phyloP scores from a whole-genome alignment of 2,888 invertebrate genomes.

The Blera fallax region DNA sequence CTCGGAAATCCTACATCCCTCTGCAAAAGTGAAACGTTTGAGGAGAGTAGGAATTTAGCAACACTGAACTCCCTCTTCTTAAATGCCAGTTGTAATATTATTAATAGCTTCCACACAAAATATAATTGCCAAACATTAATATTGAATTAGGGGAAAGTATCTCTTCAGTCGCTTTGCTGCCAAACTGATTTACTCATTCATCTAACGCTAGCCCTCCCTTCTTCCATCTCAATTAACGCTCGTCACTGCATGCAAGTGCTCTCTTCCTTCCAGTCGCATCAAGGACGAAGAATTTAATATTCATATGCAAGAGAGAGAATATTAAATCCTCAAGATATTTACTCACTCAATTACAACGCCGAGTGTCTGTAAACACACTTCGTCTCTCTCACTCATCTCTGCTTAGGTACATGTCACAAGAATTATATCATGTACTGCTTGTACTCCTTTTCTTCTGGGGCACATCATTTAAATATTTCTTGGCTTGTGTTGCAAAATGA shows the following conservation, averaged over 20 bases:
- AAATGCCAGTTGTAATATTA: neutral
- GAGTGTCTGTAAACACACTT: conserved; percentile 22
- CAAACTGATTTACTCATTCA: neutral
- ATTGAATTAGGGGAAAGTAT: neutral
- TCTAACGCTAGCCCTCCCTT: neutral
- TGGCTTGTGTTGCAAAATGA: too few relatives aligned
- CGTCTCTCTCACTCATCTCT: neutral
- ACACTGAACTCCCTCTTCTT: neutral
- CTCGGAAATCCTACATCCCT: neutral
- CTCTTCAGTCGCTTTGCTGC: neutral
- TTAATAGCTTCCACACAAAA: neutral
- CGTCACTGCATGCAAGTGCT: neutral
- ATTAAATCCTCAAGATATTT: conserved; percentile 31
- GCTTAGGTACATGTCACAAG: neutral
- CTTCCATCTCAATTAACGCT: neutral
- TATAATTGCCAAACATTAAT: neutral
- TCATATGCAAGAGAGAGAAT: conserved; percentile 17
- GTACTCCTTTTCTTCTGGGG: neutral
- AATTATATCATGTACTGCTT: neutral
- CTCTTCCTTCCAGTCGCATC: neutral
- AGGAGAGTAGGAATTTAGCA: neutral
- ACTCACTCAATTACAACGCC: conserved; percentile 40
- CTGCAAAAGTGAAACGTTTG: neutral
- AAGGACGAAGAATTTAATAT: conserved; percentile 14
- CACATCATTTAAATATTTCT: neutral